A percentile compares a stretch with the other conserved stretches of the same genome.
These are phyloP conservation scores for Camelus dromedarius DNA, from an alignment of 2,113 vertebrate genomes.

Conservation along the genomic window DNA sequence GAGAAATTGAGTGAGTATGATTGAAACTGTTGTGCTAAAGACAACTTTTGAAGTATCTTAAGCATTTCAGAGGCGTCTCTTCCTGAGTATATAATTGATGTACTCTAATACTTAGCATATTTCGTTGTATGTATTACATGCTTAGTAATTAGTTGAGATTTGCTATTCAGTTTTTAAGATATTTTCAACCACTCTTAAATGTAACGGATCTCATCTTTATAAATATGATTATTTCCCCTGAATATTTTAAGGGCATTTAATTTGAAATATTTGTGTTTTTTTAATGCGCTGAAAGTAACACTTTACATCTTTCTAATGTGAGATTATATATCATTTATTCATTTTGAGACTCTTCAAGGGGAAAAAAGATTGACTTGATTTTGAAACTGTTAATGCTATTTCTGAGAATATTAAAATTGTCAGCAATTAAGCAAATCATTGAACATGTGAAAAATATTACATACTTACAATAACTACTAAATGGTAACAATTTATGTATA, in stretches of 20 bases:
- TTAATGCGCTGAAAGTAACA: neutral
- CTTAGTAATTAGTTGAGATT: conserved; percentile 45
- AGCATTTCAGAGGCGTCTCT: neutral
- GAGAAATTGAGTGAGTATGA: conserved; percentile 29
- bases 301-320: conserved; percentile 26
- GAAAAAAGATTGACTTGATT: conserved; percentile 12
- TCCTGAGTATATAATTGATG: conserved; percentile 13
- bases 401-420: conserved; percentile 52
- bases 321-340: conserved; percentile 18
- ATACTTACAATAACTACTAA: neutral
- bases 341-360: conserved; percentile 42
- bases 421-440: conserved; percentile 31
- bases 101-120: neutral
- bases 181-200: conserved; percentile 9
- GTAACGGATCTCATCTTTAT: neutral
- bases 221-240: conserved; percentile 37
- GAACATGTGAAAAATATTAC: neutral
- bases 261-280: conserved; percentile 31
- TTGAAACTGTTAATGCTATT: conserved; percentile 26
- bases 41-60: neutral
- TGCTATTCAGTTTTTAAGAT: conserved; percentile 34
- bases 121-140: neutral
- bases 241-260: conserved; percentile 46
- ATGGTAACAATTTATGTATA: conserved; percentile 24
- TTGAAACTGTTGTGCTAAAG: neutral